Conservation (phyloP, 2,113 vertebrate genomes). For the Periophthalmus modestus region DNA sequence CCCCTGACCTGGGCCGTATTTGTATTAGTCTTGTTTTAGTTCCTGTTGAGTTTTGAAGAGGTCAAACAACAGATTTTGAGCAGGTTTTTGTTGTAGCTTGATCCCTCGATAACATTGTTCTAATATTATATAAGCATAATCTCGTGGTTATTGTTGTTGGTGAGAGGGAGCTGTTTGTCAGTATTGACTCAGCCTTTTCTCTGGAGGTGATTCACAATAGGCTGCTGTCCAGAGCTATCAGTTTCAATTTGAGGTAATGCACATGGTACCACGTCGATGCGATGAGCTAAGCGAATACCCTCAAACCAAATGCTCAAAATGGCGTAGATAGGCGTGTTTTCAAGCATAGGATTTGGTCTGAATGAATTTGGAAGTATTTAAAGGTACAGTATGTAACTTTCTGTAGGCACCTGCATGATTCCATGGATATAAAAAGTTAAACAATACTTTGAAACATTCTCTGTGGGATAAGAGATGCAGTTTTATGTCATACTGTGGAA, state of each 20-base stretch:
- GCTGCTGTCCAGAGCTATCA: background rate
- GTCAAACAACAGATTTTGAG: background rate
- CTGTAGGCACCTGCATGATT: too few species aligned
- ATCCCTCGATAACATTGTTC: background rate
- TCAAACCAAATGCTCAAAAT: background rate
- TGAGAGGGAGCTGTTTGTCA: background rate
- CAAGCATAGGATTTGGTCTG: too few species aligned
- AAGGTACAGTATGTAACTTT: too few species aligned
- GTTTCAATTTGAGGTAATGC: background rate
- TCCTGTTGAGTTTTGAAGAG: background rate
- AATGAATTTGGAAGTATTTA: too few species aligned
- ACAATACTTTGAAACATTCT: too few species aligned
- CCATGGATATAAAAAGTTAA: too few species aligned
- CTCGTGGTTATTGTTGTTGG: background rate
- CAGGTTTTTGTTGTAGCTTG: background rate
- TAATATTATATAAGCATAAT: background rate
- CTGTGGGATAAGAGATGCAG: too few species aligned
- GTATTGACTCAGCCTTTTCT: constrained; percentile 4
- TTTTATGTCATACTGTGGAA: too few species aligned
- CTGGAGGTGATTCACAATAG: constrained; percentile 4
- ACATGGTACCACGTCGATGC: background rate
- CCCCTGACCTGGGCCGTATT: background rate
- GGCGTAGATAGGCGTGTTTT: background rate
- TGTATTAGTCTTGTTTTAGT: background rate
- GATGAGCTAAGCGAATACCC: background rate